Evolutionary conservation across 2,888 invertebrate species (phyloP).

Genomic region (Pterostichus niger): DNA sequence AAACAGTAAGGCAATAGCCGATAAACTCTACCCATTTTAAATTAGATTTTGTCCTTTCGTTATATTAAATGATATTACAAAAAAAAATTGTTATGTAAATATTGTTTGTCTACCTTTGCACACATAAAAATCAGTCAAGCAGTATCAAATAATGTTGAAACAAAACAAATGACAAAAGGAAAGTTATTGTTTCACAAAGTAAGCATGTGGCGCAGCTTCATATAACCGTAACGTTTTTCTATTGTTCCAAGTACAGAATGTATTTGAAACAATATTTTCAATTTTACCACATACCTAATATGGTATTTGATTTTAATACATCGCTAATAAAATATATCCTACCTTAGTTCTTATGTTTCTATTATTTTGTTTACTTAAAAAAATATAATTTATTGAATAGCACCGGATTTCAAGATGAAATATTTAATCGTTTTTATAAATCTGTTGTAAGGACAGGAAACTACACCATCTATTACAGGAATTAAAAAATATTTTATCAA

Average conservation of each 20-base stretch:
- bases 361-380: not conserved
- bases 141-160: conserved; percentile 16
- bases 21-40: too few relatives aligned
- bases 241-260: conserved; percentile 42
- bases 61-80: too few relatives aligned
- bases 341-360: too few relatives aligned
- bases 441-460: too few relatives aligned
- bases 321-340: too few relatives aligned
- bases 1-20: too few relatives aligned
- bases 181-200: conserved; percentile 25
- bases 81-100: too few relatives aligned
- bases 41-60: too few relatives aligned
- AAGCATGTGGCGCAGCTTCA: conserved; percentile 28
- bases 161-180: conserved; percentile 46
- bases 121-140: conserved; percentile 15
- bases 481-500: not conserved
- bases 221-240: conserved; percentile 31
- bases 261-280: conserved; percentile 42
- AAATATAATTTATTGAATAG: too few relatives aligned
- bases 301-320: too few relatives aligned
- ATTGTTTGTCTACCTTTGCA: not conserved
- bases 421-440: not conserved
- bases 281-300: conserved; percentile 42
- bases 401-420: not conserved
- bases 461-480: too few relatives aligned